Percentiles rank a stretch among this genome's conserved stretches.
Conservation (phyloP, 2,797 vertebrate genomes). For the Mycteria americana region DNA sequence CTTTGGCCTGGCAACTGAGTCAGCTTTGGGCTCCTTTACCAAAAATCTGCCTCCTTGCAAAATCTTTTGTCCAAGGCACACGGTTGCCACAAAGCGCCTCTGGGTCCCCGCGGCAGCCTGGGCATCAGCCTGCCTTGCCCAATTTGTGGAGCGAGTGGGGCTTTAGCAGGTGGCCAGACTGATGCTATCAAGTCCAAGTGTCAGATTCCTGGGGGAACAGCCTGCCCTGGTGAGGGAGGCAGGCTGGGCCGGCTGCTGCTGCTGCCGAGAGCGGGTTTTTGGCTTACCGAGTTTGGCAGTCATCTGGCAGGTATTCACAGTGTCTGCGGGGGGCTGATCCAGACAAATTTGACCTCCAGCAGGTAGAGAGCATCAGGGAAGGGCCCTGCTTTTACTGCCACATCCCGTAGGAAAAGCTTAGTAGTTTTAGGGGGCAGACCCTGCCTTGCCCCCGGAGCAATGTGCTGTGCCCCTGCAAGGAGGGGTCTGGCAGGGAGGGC, state of each 20-base stretch:
- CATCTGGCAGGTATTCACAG: not conserved
- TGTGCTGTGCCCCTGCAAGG: not conserved
- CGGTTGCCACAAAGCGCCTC: not conserved
- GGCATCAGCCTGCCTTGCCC: not conserved
- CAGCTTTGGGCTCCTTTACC: not conserved
- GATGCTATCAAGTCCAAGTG: not conserved
- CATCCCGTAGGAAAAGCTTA: not conserved
- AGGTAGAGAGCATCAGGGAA: not conserved
- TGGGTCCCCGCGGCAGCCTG: fast-evolving
- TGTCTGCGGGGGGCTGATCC: not conserved
- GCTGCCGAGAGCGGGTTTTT: not conserved
- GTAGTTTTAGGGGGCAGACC: not conserved
- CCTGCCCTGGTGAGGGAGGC: not conserved
- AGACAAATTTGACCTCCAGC: not conserved
- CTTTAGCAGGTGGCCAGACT: not conserved
- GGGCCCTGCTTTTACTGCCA: not conserved
- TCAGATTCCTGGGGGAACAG: not conserved
- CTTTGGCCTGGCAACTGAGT: not conserved
- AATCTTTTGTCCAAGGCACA: not conserved
- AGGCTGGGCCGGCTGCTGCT: not conserved
- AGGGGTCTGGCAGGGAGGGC: not conserved
- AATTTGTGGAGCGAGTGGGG: not conserved
- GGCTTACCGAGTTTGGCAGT: not conserved
- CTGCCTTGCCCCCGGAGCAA: fast-evolving
- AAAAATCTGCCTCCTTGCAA: not conserved